Conservation (phyloP, 2,888 invertebrate genomes). For the Parnassius orleans region DNA sequence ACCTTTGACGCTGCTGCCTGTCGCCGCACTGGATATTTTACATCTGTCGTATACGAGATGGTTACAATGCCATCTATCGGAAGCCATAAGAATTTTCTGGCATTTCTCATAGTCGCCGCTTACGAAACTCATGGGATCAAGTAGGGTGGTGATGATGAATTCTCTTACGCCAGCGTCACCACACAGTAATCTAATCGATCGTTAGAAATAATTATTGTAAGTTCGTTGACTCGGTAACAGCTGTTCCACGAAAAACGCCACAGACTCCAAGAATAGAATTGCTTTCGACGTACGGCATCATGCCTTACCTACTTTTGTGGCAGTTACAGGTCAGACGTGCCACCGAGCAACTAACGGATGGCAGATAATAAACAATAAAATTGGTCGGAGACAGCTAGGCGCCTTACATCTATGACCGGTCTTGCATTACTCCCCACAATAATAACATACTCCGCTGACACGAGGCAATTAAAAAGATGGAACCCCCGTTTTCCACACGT, state of each 20-base stretch:
- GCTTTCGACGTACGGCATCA: slow-evolving; percentile 28
- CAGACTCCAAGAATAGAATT: slow-evolving; percentile 43
- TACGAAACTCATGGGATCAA: too few relatives aligned
- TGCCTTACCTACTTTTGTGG: slow-evolving; percentile 60
- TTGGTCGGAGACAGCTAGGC: slow-evolving; percentile 75
- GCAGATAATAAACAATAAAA: slow-evolving; percentile 73
- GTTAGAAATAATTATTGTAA: slow-evolving; percentile 36
- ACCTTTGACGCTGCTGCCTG: too few relatives aligned
- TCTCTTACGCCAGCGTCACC: too few relatives aligned
- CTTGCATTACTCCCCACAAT: slow-evolving; percentile 67
- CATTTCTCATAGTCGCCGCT: too few relatives aligned
- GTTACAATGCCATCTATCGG: too few relatives aligned
- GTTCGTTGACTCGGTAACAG: slow-evolving; percentile 48
- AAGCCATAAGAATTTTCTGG: too few relatives aligned
- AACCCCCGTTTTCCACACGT: slow-evolving; percentile 71
- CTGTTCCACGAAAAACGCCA: slow-evolving; percentile 50
- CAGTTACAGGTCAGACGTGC: slow-evolving; percentile 64
- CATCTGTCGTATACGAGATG: too few relatives aligned
- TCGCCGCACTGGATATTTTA: too few relatives aligned
- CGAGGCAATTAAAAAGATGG: slow-evolving; percentile 65
- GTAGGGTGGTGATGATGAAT: too few relatives aligned
- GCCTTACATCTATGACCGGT: slow-evolving; percentile 69
- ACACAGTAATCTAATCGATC: slow-evolving; percentile 33
- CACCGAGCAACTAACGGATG: slow-evolving; percentile 55
- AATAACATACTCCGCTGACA: slow-evolving; percentile 60